phyloP scores from a whole-genome alignment of 1,140 invertebrate species.

The Aethina tumida region DNA sequence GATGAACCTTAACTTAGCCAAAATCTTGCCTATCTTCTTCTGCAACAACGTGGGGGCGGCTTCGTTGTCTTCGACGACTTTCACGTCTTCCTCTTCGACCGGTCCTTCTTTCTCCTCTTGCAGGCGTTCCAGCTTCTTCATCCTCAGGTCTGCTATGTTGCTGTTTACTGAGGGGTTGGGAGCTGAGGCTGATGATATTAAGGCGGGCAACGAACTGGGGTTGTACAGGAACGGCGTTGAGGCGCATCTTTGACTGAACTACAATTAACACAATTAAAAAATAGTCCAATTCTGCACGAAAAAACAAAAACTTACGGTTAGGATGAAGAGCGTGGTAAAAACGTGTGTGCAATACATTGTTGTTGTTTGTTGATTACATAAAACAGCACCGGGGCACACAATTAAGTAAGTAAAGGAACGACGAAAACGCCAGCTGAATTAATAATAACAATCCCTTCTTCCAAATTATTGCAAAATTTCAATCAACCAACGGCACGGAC shows the following conservation, averaged over 20 bases:
- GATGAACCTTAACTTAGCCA: conserved; percentile 8
- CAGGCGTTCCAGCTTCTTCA: conserved; percentile 12
- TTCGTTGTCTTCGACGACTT: conserved; percentile 12
- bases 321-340: too few relatives aligned
- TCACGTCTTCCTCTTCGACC: not conserved
- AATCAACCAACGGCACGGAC: too few relatives aligned
- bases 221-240: conserved; percentile 8
- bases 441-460: too few relatives aligned
- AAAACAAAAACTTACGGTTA: not conserved
- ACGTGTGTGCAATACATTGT: too few relatives aligned
- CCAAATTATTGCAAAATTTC: too few relatives aligned
- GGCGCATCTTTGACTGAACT: not conserved
- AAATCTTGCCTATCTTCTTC: conserved; percentile 16
- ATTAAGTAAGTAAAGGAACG: too few relatives aligned
- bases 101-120: conserved; percentile 13
- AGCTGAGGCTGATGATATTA: conserved; percentile 11
- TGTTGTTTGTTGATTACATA: too few relatives aligned
- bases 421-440: too few relatives aligned
- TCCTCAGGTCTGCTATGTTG: conserved; percentile 13
- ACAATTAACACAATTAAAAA: conserved; percentile 5
- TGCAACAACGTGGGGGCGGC: conserved; percentile 15
- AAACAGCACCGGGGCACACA: too few relatives aligned
- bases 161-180: not conserved
- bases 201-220: conserved; percentile 2
- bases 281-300: not conserved